Conservation (phyloP, 2,797 vertebrate species). For the Sebastes umbrosus region DNA sequence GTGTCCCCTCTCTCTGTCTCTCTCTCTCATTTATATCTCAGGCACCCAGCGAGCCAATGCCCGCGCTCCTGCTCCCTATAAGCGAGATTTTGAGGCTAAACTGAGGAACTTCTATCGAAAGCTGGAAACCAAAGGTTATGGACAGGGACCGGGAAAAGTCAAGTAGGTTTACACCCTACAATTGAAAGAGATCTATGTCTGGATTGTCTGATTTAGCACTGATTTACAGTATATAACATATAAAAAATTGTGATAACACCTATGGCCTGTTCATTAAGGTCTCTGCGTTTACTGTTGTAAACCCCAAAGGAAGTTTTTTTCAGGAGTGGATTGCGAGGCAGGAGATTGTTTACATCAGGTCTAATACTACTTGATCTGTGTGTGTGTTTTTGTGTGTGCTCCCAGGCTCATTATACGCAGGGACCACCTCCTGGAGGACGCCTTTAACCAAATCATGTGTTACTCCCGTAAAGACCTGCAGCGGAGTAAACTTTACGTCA, state of each 20-base stretch:
- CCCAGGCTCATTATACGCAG: slow-evolving; percentile 94
- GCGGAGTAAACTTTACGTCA: slow-evolving; percentile 96
- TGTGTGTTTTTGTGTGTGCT: background rate
- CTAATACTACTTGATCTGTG: background rate
- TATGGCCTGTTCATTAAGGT: no score
- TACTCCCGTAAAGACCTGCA: slow-evolving; percentile 97
- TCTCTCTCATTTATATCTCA: slow-evolving; percentile 52
- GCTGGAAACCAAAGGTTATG: slow-evolving; percentile 96
- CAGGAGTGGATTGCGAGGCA: no score
- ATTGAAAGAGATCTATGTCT: background rate
- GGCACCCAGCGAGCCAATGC: slow-evolving; percentile 96
- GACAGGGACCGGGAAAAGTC: slow-evolving; percentile 96
- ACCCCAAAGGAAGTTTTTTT: no score
- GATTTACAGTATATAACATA: no score
- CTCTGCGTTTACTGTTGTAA: no score
- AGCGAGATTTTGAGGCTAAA: slow-evolving; percentile 98
- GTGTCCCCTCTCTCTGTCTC: background rate
- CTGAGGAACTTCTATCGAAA: slow-evolving; percentile 98
- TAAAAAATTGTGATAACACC: no score
- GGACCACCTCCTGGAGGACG: slow-evolving; percentile 96
- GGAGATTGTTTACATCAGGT: background rate
- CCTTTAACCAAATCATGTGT: slow-evolving; percentile 99
- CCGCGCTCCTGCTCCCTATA: slow-evolving; percentile 95
- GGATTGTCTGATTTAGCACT: background rate
- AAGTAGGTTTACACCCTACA: slow-evolving; percentile 83